Base-by-base conservation (phyloP, 1,140 invertebrate genomes). In the Musca domestica region DNA sequence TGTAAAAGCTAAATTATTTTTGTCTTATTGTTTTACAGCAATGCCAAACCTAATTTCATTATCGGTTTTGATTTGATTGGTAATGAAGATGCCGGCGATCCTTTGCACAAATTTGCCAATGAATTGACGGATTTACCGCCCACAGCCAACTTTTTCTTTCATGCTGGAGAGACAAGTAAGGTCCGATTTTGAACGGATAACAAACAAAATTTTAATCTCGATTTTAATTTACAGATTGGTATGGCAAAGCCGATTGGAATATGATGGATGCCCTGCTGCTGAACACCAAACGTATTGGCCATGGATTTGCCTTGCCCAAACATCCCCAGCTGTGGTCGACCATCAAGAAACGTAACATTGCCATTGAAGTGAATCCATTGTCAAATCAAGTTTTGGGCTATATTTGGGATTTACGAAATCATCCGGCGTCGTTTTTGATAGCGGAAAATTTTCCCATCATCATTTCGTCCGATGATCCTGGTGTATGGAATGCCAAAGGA, bases 361-460 rank as follows among this genome's bases (percentile, higher is more conserved):
- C 91, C 14, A 80, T 95, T 19, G 94, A 96, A 85, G 83, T 95
- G 0, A 93, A 91, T 79, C 92, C 93, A 0, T 87, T 95, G 58
- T 91, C 90, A 0, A 91, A 91, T 76, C 86, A 92, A 85, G 87
- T 92, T 0, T 76, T 96, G 30, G 87, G 86, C 66, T 82, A 94
- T 3, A 88, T 94, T 0, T 82, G 85, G 47, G 92, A 95, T 77
- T 73, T 93, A 0, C 82, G 93, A 23, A 95, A 95, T 80, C 94
- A 96, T 84, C 92, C 93, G 0, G 88, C 88, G 0, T 86, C 86
- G 19, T 73, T 79, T 20, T 83, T 94, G 10, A 85, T 95, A 25
- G 86, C 91, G 0, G 85, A 86, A 19, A 84, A 85, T n/a, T 80
- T 85, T 70, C 87, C 88, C 1, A 82, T 89, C n/a, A 83, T 88